Evolutionary conservation across 2,797 vertebrate species (phyloP), one percentile per base, ranked within the genome.

Genomic region (Myotis daubentonii): DNA sequence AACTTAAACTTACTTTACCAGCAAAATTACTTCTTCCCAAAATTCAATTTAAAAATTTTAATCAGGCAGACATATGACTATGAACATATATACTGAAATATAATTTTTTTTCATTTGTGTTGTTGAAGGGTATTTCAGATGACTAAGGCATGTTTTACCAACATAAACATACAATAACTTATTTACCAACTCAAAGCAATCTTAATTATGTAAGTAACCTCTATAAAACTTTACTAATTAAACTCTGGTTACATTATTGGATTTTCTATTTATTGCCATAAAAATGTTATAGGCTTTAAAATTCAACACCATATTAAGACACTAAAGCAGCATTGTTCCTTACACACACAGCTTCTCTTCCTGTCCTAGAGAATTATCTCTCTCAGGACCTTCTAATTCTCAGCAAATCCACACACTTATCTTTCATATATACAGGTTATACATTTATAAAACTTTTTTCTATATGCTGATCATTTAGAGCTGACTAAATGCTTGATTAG

Each of bases 221-320:
- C 72, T 87, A 83, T 47, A 47, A 92, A 92, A 53, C 8, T 41
- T 82, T 62, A 88, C 36, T 41, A 74, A 74, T 88, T 84, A 80
- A 80, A 51, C 4, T 2, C 2, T 3, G 9, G 8, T n/a, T 68
- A 60, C 15, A 68, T 74, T 79, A 47, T n/a, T 79, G 28, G 6
- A 13, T 19, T 78, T 81, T 51, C 82, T n/a, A 57, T 55, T 49
- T 72, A 16, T 47, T 49, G 33, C 23, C 23, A 33, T 33, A 16
- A 74, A 86, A 86, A 84, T 51, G 7, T 70, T 89, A 70, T 36
- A 28, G 86, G 6, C 28, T 80, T 74, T 79, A 15, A 28, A 79
- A 66, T 20, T 22, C 3, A 23, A 44, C 7, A 36, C 28, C n/a
- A 2, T 53, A 36, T 20, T 72, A 38, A 74, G 17, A 89, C 78